Evolutionary conservation across 2,113 vertebrate genomes (phyloP).

Genomic region (Thomomys bottae): DNA sequence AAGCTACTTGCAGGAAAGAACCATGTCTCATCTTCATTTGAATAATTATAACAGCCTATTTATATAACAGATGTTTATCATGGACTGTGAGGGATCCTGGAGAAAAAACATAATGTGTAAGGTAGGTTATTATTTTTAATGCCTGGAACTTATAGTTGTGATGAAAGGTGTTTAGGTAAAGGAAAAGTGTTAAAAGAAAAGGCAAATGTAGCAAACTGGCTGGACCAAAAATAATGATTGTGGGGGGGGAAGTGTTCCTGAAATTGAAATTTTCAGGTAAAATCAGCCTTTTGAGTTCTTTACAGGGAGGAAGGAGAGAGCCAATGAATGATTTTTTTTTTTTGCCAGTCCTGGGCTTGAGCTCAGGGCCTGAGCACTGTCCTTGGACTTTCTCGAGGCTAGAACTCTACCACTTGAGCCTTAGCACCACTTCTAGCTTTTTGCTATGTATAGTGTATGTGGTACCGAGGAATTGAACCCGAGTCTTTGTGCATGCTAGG

Average conservation of each 20-base stretch:
- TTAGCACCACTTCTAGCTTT: no score
- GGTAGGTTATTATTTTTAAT: not conserved
- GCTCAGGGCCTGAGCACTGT: no score
- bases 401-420: no score
- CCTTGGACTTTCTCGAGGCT: no score
- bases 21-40: constrained; percentile 25
- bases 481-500: no score
- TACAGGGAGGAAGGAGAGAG: not conserved
- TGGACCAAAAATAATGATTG: not conserved
- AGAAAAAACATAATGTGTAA: not conserved
- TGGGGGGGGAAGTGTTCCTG: no score
- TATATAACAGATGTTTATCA: constrained; percentile 4
- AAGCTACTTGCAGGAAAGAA: constrained; percentile 4
- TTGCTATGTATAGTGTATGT: no score
- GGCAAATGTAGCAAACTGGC: no score
- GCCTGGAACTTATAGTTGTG: not conserved
- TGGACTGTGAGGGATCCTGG: not conserved
- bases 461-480: no score
- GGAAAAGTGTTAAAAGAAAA: not conserved
- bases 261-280: not conserved
- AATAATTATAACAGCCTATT: not conserved
- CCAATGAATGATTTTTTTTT: not conserved
- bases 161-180: constrained; percentile 1
- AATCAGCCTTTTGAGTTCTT: not conserved
- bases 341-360: no score